Evolutionary conservation across 2,888 invertebrate species (phyloP).

Genomic region (Amorpha juglandis): DNA sequence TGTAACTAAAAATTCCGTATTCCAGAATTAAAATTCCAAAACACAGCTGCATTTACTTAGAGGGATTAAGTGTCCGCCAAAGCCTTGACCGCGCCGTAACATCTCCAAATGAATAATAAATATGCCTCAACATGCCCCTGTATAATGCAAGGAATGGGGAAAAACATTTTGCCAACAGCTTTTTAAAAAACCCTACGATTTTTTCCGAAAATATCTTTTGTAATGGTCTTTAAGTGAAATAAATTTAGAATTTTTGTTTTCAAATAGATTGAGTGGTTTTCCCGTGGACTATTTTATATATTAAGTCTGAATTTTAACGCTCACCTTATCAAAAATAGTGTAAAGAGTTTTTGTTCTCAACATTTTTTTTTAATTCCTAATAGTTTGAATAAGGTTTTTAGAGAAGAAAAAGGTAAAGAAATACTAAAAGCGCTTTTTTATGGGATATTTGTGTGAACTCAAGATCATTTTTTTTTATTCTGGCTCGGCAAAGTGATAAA

Average conservation of each 20-base stretch:
- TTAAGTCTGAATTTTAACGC: too few species aligned
- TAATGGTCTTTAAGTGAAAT: not conserved
- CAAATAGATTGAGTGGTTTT: not conserved
- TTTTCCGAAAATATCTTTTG: not conserved
- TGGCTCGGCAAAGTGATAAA: too few species aligned
- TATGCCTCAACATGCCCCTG: constrained; percentile 24
- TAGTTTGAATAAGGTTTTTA: too few species aligned
- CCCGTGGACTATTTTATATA: too few species aligned
- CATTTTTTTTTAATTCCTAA: too few species aligned
- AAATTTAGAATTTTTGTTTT: not conserved
- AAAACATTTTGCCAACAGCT: not conserved
- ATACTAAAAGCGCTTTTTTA: too few species aligned
- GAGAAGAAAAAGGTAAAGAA: too few species aligned
- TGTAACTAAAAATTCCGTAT: not conserved
- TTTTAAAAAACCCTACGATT: not conserved
- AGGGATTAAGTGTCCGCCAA: constrained; percentile 24
- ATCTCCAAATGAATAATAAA: constrained; percentile 28
- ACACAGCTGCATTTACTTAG: constrained; percentile 22
- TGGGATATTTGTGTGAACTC: too few species aligned
- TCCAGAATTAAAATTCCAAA: not conserved
- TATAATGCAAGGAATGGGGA: constrained; percentile 10
- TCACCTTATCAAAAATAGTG: too few species aligned
- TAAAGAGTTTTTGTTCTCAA: too few species aligned
- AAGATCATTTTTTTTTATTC: too few species aligned
- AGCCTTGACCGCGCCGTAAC: constrained; percentile 28